These are phyloP conservation scores for Papilio elwesi DNA, from an alignment of 2,888 invertebrate genomes.

Conservation along the genomic window DNA sequence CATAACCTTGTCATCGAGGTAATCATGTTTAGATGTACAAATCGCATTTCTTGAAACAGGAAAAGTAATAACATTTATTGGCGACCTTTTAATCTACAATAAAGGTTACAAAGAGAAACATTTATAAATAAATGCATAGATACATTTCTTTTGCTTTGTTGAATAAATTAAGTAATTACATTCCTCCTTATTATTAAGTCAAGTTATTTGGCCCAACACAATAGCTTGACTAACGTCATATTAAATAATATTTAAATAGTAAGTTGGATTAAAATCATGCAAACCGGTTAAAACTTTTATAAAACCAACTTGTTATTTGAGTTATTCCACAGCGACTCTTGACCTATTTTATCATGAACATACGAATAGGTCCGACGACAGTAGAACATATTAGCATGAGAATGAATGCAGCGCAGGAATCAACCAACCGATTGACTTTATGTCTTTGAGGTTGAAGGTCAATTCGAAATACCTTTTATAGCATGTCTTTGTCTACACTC, in stretches of 20 bases:
- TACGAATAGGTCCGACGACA: conserved; percentile 29
- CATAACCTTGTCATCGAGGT: conserved; percentile 19
- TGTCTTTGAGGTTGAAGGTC: conserved; percentile 46
- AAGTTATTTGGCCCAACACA: not conserved
- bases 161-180: not conserved
- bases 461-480: conserved; percentile 19
- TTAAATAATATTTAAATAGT: not conserved
- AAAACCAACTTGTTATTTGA: conserved; percentile 5
- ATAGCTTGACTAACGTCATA: too few relatives aligned
- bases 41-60: conserved; percentile 13
- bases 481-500: not conserved
- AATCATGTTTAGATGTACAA: conserved; percentile 17
- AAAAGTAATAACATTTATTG: conserved; percentile 12
- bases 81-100: not conserved
- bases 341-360: conserved; percentile 35
- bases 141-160: not conserved
- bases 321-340: conserved; percentile 29
- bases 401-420: conserved; percentile 44
- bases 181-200: too few relatives aligned
- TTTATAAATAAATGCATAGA: too few relatives aligned
- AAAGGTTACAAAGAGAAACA: conserved; percentile 3
- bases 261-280: not conserved
- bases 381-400: conserved; percentile 43
- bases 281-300: conserved; percentile 1
- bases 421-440: conserved; percentile 46